Evolutionary conservation across 1,140 invertebrate species (phyloP).

Genomic region (Andricus grossulariae): DNA sequence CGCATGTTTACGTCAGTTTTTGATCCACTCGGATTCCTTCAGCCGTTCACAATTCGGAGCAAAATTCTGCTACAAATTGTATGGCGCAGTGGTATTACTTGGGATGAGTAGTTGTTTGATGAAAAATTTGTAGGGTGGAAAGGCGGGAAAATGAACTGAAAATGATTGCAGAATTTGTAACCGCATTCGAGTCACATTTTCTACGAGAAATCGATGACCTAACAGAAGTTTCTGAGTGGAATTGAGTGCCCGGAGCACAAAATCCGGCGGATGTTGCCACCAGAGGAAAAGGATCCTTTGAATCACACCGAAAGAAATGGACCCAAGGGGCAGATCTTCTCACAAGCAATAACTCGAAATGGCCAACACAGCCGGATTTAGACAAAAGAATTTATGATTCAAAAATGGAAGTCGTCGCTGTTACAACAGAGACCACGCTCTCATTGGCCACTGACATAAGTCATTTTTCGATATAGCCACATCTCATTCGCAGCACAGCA

Average conservation of each 20-base stretch:
- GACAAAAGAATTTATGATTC: too few species aligned
- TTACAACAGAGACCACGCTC: too few species aligned
- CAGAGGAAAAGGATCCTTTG: not conserved
- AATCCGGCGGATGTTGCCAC: constrained; percentile 59
- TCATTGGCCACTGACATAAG: too few species aligned
- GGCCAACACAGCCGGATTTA: too few species aligned
- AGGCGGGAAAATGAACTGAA: constrained; percentile 39
- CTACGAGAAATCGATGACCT: constrained; percentile 63
- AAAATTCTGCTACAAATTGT: constrained; percentile 69
- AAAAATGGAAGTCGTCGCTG: too few species aligned
- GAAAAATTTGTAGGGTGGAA: constrained; percentile 36
- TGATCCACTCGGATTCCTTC: constrained; percentile 66
- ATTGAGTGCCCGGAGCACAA: constrained; percentile 49
- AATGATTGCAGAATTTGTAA: not conserved
- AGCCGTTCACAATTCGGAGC: constrained; percentile 60
- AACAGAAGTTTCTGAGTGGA: constrained; percentile 46
- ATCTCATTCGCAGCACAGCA: too few species aligned
- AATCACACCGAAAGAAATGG: constrained; percentile 21
- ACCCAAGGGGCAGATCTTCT: constrained; percentile 48
- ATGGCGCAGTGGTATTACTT: constrained; percentile 49
- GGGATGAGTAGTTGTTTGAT: constrained; percentile 39
- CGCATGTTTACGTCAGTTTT: constrained; percentile 60
- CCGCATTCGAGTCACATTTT: constrained; percentile 66
- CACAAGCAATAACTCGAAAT: not conserved
- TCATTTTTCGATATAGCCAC: too few species aligned